These are phyloP conservation scores for Craseonycteris thonglongyai DNA, from an alignment of 2,113 vertebrate species.

Conservation along the genomic window DNA sequence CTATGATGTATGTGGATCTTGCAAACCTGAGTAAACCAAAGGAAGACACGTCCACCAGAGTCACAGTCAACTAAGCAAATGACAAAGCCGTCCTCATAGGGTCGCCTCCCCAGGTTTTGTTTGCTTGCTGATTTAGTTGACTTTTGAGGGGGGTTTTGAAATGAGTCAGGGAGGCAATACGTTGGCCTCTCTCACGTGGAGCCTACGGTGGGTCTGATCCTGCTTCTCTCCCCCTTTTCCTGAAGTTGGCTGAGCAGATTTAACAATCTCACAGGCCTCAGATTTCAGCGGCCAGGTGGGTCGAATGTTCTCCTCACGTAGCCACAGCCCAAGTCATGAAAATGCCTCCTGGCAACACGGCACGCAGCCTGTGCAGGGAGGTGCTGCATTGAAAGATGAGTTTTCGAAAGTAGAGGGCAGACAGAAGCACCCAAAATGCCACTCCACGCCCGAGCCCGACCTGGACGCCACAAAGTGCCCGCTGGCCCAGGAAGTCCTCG, in stretches of 20 bases:
- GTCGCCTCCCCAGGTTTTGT: background rate
- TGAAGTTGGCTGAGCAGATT: fast-evolving
- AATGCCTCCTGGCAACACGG: background rate
- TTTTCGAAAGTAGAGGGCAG: background rate
- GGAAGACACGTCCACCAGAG: background rate
- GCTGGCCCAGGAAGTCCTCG: background rate
- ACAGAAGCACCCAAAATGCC: background rate
- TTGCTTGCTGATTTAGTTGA: background rate
- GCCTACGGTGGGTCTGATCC: fast-evolving
- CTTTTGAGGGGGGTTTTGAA: background rate
- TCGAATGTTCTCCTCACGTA: fast-evolving
- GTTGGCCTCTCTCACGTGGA: too few species aligned
- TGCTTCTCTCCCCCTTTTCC: background rate
- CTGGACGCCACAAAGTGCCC: fast-evolving
- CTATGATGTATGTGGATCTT: fast-evolving
- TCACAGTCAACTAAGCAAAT: background rate
- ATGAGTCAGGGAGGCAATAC: background rate
- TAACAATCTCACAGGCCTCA: background rate
- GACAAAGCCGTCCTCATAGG: background rate
- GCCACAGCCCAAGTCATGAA: background rate
- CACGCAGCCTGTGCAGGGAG: too few species aligned
- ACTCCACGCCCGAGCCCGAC: background rate
- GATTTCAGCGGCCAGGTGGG: fast-evolving
- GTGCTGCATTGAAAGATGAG: fast-evolving
- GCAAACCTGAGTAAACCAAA: fast-evolving